Evolutionary conservation across 2,113 vertebrate genomes (phyloP), one percentile per base, ranked within the genome.

Genomic region (Erpornis zantholeuca): DNA sequence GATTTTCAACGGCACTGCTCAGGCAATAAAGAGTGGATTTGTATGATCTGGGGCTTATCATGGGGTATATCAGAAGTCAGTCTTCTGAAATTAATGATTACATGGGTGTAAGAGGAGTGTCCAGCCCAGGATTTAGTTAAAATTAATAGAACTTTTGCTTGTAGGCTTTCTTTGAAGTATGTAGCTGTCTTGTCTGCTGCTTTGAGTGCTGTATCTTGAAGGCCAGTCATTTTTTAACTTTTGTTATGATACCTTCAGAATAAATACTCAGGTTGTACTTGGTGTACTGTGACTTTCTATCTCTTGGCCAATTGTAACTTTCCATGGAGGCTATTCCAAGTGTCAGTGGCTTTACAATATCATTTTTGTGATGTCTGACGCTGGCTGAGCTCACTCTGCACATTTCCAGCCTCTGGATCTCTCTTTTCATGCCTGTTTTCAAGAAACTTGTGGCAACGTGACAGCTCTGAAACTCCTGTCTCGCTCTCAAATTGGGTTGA

Each of bases 11-110:
- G 3, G 92, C 49, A 33, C 80, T 92, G 64, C 71, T 94, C 18
- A 2, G 56, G 90, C 85, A 92, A 81, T 88, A 71, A 93, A 86
- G 88, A 75, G 47, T 71, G 90, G 90, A 93, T 96, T 94, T 96
- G 60, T 92, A 28, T 84, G 90, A 88, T 68, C 92, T 90, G 69
- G 76, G 57, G 40, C 57, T 93, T 88, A 86, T 72, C 4, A 0
- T 54, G 56, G 52, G 72, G 36, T 71, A 50, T 81, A 78, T 35
- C 72, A 71, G 53, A 84, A 92, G 25, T 83, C 53, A 31, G 25
- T 60, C 28, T 59, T 53, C 65, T 75, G 82, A 90, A 92, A 88
- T 83, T 35, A 88, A 92, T 88, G 79, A 63, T 86, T 96, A 40
- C 10, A 19, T 52, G 56, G 33, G 38, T 80, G 71, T 52, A 50